phyloP scores from a whole-genome alignment of 2,797 vertebrate species.

The Xyrichtys novacula region DNA sequence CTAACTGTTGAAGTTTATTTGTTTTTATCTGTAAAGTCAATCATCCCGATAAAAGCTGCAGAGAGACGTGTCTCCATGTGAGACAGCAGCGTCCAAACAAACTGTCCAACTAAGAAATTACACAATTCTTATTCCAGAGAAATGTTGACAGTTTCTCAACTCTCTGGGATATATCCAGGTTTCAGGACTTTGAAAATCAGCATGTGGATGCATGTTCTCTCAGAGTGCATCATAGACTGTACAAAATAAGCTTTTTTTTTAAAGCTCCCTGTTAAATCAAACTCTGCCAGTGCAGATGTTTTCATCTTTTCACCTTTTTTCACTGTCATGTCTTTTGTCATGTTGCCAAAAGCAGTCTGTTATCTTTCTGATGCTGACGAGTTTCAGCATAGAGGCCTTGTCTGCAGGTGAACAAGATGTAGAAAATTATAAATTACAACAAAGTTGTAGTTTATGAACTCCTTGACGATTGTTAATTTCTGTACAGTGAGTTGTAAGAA shows the following conservation, averaged over 20 bases:
- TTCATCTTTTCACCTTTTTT: background rate
- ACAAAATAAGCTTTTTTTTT: background rate
- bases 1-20: background rate
- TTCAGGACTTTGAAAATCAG: background rate
- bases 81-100: background rate
- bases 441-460: background rate
- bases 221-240: background rate
- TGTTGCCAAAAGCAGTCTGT: constrained; percentile 55
- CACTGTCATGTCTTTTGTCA: constrained; percentile 20
- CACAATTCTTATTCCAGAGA: background rate
- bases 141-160: background rate
- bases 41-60: background rate
- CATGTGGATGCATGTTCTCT: background rate
- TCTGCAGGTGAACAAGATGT: constrained; percentile 13
- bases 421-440: background rate
- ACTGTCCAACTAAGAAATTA: background rate
- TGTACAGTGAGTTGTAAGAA: constrained; percentile 29
- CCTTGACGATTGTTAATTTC: constrained; percentile 15
- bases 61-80: background rate
- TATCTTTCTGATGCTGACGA: constrained; percentile 15
- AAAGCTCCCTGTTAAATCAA: background rate
- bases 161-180: background rate
- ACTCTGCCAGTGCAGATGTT: background rate
- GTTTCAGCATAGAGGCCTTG: constrained; percentile 30
- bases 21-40: background rate